These are phyloP conservation scores for Dreissena rostriformis DNA, from an alignment of 1,140 invertebrate genomes.

Conservation along the genomic window DNA sequence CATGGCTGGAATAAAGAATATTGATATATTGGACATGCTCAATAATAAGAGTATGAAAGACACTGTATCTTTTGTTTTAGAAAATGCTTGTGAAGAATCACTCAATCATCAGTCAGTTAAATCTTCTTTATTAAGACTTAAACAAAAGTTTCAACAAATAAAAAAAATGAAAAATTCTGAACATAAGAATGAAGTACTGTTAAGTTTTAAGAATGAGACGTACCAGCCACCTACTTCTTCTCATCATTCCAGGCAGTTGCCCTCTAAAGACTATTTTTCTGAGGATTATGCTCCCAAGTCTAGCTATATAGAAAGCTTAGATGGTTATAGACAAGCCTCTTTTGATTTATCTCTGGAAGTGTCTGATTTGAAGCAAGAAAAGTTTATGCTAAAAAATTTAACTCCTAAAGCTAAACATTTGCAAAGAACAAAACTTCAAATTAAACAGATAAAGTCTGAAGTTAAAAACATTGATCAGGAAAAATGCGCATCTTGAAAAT, in stretches of 20 bases:
- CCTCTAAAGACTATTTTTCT: not conserved
- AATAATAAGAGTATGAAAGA: conserved; percentile 3
- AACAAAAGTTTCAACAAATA: conserved; percentile 7
- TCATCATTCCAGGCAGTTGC: not conserved
- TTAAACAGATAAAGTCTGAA: conserved; percentile 11
- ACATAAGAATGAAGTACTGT: conserved; percentile 10
- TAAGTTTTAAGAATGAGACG: conserved; percentile 24
- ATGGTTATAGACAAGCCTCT: conserved; percentile 9
- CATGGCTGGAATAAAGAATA: not conserved
- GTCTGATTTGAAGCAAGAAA: conserved; percentile 1
- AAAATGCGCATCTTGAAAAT: conserved; percentile 8
- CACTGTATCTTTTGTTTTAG: conserved; percentile 1
- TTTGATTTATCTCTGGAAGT: conserved; percentile 12
- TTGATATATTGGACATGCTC: not conserved
- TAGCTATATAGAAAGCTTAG: not conserved
- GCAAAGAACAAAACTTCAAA: not conserved
- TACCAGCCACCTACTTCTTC: not conserved
- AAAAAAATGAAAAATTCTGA: conserved; percentile 26
- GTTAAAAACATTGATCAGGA: not conserved
- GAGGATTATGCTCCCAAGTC: conserved; percentile 22
- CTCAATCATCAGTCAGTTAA: conserved; percentile 11
- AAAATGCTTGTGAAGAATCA: not conserved
- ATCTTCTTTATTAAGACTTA: conserved; percentile 21
- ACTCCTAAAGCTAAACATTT: conserved; percentile 6
- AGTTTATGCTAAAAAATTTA: not conserved